Base-by-base conservation (phyloP, 1,140 invertebrate genomes). In the Lasioglossum baleicum region DNA sequence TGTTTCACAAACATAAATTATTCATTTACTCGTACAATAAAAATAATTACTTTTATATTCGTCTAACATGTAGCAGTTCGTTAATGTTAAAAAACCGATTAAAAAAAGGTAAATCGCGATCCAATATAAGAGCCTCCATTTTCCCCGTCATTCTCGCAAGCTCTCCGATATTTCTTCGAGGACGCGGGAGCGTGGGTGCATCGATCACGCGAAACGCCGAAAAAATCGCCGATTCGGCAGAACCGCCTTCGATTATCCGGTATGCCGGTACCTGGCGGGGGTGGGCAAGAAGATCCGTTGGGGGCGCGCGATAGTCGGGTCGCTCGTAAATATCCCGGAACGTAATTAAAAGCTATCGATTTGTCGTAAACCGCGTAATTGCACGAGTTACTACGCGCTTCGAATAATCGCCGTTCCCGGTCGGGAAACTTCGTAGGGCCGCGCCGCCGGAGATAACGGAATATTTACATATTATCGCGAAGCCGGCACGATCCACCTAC, bases 401-500 rank as follows among this genome's bases (percentile, higher is more conserved):
- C 81, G 90, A 92, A 92, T 92, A 92, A 92, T 92, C 91, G 89
- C 75, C 83, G 61, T 22, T 13, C 13, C 71, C 70, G 66, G 56
- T 35, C 40, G 53, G 81, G 79, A 83, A 86, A 86, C 71, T 86
- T 86, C 63, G 84, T 87, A 84, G 86, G 86, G 66, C 70, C 79
- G 81, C 84, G 87, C 64, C 80, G 81, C 40, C 79, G 82, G 81
- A 90, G 92, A 93, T 92, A 93, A 92, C 91, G 85, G 86, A 89
- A 91, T 92, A 93, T 93, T 93, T 93, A 92, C 92, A 93, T 93
- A 93, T 92, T 92, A 93, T 92, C 92, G 88, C 86, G 71, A 68
- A 78, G 64, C 76, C 73, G 42, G 81, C 83, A 75, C 75, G 80
- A 86, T 80, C 69, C 83, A 86, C 84, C 83, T 85, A 85, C 76